Base-by-base conservation (phyloP, 2,888 invertebrate species). In the Diabrotica balteata region DNA sequence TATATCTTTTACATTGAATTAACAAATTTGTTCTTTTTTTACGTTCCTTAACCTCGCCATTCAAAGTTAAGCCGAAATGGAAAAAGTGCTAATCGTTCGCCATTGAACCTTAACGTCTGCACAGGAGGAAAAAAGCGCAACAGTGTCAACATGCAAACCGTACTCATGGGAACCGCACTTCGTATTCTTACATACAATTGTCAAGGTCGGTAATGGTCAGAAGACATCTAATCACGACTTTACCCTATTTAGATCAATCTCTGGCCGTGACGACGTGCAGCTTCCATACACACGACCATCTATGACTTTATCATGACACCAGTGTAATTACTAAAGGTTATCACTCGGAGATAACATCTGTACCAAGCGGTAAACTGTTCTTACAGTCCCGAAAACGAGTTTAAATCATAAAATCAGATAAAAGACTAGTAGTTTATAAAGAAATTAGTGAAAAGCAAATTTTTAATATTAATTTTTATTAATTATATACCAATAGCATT, bases 201-300 rank as follows among this genome's bases (percentile, higher is more conserved):
- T 79, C 80, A 80, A 80, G 80, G 80, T 77, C 79, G 77, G 74
- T 77, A 77, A 77, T 75, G 73, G 77, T 74, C 68, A 64, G 65
- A 70, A 78, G 75, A 79, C 76, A 77, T 79, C 74, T 76, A 75
- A 75, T 78, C 79, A 80, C 80, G 80, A 80, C 76, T 80, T 78
- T 79, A 79, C 78, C 78, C 78, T 78, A 80, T 80, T 79, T 79
- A 80, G 80, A 80, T 79, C 80, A 80, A 78, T 78, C 78, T 79
- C 73, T 58, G 65, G 68, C 75, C 78, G 79, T 78, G 79, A 78
- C 78, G 78, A 77, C 79, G 78, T 80, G 79, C 75, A 75, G 75
- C 77, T 74, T 69, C 68, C 72, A 73, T 74, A 72, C 77, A 77
- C 78, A 79, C 78, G 78, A 79, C 74, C 73, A 76, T 63, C 76